Evolutionary conservation across 37 sponge, comb jelly and placozoan genomes (phyloP).

Genomic region (Petrosia ficiformis): DNA sequence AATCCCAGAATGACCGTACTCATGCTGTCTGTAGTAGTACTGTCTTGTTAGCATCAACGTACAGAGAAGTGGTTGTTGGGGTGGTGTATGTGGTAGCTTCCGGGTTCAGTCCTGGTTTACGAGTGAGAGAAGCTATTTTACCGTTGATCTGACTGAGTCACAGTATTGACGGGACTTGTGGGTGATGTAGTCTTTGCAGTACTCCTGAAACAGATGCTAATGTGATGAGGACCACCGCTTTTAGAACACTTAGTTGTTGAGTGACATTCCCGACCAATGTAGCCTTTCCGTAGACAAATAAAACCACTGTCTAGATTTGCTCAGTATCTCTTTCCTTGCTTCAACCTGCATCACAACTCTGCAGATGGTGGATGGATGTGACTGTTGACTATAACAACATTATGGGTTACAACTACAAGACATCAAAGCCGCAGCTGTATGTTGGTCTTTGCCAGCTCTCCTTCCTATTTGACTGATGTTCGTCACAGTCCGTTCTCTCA

Average conservation of each 20-base stretch:
- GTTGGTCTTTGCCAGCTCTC: not conserved
- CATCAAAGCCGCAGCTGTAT: not conserved
- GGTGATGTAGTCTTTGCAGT: too few species aligned
- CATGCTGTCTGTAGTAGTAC: not conserved
- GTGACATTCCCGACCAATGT: not conserved
- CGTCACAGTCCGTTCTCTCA: not conserved
- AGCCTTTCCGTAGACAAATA: not conserved
- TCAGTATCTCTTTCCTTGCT: not conserved
- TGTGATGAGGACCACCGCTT: not conserved
- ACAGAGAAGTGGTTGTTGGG: not conserved
- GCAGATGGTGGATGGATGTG: not conserved
- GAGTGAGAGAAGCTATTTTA: too few species aligned
- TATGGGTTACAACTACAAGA: not conserved
- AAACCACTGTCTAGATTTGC: not conserved
- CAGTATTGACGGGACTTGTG: too few species aligned
- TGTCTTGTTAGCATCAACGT: not conserved
- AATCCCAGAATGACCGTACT: too few species aligned
- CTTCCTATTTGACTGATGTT: not conserved
- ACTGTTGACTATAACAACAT: not conserved
- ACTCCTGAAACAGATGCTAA: not conserved
- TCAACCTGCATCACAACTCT: not conserved
- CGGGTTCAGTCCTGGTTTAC: too few species aligned
- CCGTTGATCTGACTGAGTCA: too few species aligned
- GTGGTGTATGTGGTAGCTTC: too few species aligned
- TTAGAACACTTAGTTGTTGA: not conserved